Evolutionary conservation across 2,797 vertebrate genomes (phyloP), one percentile per base, ranked within the genome.

Genomic region (Mareca strepera): DNA sequence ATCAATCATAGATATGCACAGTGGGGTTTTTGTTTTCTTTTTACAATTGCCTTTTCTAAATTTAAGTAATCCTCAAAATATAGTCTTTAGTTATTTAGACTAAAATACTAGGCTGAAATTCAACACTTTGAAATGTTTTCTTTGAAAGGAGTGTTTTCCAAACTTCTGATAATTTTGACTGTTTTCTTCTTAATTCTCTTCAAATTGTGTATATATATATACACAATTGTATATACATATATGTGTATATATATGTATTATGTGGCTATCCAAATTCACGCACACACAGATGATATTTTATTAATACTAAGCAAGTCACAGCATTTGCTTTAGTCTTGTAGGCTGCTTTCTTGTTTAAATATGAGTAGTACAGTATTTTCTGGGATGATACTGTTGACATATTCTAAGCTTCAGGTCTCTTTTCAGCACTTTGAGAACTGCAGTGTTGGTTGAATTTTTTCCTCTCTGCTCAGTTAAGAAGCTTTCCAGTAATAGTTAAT

Each of bases 1-100:
- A 33, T 14, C 11, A 55, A 17, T 26, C 35, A 77, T 31, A 33
- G 50, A 31, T 6, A 3, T 22, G 0, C 0, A 31, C 4, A 44
- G 1, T 8, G 4, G 1, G 4, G 1, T 55, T 90, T 73, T 62
- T 66, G 28, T 11, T 53, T 50, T 62, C 17, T 39, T 12, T 59
- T 73, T 52, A 7, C 52, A 59, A 17, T 6, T 44, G 6, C 2
- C 1, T 63, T 48, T 25, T 63, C 37, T 28, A 33, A 59, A 68
- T 63, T 48, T 58, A 70, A 70, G 6, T 35, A 74, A 14, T 48
- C 20, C 8, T 33, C 10, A 25, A 55, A 82, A 17, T 2, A 5
- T 1, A 59, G 15, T 67, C 23, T 60, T 58, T 37, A 37, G 2
- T 63, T 79, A 7, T 67, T 79, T 86, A 50, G 5, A 53, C 17